Percentiles rank a stretch among this genome's conserved stretches.
These are phyloP conservation scores for Aphidoletes aphidimyza DNA, from an alignment of 2,888 invertebrate species.

Conservation along the genomic window DNA sequence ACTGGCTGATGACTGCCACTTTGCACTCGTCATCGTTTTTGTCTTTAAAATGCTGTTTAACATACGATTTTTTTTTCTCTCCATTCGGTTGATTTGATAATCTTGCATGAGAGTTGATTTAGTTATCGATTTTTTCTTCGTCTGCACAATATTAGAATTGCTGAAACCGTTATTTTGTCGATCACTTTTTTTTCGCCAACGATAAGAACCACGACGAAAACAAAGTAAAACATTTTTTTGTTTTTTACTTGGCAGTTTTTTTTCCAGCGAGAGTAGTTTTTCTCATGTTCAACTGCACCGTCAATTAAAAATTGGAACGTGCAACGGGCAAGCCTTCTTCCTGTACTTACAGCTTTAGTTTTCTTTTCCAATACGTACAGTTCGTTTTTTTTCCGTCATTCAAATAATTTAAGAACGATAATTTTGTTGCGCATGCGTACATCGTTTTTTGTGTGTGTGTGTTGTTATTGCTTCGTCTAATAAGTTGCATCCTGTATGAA, in stretches of 20 bases:
- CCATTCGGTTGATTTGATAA: background rate
- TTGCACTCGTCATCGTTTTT: background rate
- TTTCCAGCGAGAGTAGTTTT: background rate
- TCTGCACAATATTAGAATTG: constrained; percentile 48
- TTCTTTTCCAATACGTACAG: background rate
- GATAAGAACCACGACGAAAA: background rate
- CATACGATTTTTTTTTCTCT: background rate
- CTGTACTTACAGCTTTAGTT: background rate
- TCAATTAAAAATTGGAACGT: constrained; percentile 51
- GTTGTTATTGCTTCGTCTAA: constrained; percentile 36
- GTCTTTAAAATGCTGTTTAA: background rate
- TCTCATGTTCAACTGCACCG: constrained; percentile 26
- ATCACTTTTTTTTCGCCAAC: background rate
- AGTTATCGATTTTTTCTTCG: background rate
- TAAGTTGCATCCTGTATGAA: constrained; percentile 53
- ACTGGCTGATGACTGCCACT: background rate
- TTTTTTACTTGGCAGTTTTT: background rate
- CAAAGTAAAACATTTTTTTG: background rate
- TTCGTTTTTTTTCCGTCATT: constrained; percentile 29
- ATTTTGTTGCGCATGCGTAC: constrained; percentile 38
- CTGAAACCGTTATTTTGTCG: constrained; percentile 47
- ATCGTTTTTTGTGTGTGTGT: background rate
- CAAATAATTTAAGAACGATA: constrained; percentile 47
- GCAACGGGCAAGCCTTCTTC: constrained; percentile 18
- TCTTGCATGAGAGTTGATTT: background rate